These are phyloP conservation scores for Encarsia formosa DNA, from an alignment of 2,888 invertebrate species.

Conservation along the genomic window DNA sequence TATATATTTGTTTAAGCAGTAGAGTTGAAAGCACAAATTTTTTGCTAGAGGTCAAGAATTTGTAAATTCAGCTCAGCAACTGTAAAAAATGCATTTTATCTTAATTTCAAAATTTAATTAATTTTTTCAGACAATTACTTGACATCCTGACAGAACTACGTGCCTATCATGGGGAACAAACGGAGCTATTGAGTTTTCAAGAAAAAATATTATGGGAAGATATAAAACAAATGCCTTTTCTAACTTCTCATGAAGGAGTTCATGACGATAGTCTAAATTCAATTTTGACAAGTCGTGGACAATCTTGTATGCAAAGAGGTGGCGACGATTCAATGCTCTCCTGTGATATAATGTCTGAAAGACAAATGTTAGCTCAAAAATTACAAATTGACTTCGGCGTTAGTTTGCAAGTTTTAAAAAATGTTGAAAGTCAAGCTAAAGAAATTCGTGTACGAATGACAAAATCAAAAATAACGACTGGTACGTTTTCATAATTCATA, in stretches of 20 bases:
- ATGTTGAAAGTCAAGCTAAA: constrained; percentile 54
- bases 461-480: constrained; percentile 35
- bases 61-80: too few species aligned
- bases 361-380: constrained; percentile 47
- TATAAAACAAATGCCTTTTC: constrained; percentile 46
- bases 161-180: constrained; percentile 61
- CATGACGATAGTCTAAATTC: constrained; percentile 40
- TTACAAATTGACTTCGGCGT: constrained; percentile 51
- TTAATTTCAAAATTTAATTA: constrained; percentile 1
- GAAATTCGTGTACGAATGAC: constrained; percentile 53
- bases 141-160: constrained; percentile 61
- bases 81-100: too few species aligned
- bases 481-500: constrained; percentile 17
- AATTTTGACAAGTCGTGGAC: constrained; percentile 42
- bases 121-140: constrained; percentile 56
- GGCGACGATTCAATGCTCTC: constrained; percentile 45
- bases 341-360: constrained; percentile 49
- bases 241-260: constrained; percentile 47
- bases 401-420: constrained; percentile 52
- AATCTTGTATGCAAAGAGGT: constrained; percentile 49
- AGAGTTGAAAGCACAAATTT: too few species aligned
- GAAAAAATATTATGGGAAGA: constrained; percentile 58
- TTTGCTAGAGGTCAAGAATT: too few species aligned
- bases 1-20: too few species aligned
- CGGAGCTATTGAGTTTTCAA: constrained; percentile 59